phyloP scores from a whole-genome alignment of 2,797 vertebrate genomes.

The Numenius phaeopus region DNA sequence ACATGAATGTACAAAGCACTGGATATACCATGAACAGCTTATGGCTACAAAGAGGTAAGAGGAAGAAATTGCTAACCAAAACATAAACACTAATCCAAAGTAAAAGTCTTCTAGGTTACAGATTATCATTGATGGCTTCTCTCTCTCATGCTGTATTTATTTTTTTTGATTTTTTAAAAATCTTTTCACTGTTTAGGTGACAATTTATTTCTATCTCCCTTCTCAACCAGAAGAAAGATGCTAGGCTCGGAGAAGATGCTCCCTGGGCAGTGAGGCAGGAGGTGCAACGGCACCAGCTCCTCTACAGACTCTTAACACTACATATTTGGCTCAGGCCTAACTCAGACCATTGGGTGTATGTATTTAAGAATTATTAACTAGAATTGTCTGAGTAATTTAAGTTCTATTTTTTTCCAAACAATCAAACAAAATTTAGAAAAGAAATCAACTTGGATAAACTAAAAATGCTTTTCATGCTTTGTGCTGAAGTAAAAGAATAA shows the following conservation, averaged over 20 bases:
- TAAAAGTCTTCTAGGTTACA: not conserved
- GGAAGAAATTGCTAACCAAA: not conserved
- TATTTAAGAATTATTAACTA: not conserved
- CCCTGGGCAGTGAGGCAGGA: not conserved
- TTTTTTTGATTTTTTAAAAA: not conserved
- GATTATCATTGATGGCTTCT: not conserved
- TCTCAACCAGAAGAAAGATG: not conserved
- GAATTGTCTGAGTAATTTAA: not conserved
- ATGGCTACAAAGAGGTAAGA: not conserved
- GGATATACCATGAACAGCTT: not conserved
- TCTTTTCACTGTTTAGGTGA: not conserved
- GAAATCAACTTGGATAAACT: not conserved
- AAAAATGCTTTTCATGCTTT: not conserved
- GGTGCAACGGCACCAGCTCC: not conserved
- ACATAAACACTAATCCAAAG: not conserved
- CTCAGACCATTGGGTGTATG: accelerated
- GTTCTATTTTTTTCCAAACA: not conserved
- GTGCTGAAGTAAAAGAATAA: not conserved
- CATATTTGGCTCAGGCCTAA: not conserved
- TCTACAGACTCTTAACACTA: not conserved
- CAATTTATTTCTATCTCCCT: not conserved
- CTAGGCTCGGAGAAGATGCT: not conserved
- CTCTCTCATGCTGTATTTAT: not conserved
- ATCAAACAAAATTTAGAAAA: not conserved
- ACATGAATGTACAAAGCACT: accelerated